Base-by-base conservation (phyloP, 2,113 vertebrate genomes). In the Hirundichthys speculiger region DNA sequence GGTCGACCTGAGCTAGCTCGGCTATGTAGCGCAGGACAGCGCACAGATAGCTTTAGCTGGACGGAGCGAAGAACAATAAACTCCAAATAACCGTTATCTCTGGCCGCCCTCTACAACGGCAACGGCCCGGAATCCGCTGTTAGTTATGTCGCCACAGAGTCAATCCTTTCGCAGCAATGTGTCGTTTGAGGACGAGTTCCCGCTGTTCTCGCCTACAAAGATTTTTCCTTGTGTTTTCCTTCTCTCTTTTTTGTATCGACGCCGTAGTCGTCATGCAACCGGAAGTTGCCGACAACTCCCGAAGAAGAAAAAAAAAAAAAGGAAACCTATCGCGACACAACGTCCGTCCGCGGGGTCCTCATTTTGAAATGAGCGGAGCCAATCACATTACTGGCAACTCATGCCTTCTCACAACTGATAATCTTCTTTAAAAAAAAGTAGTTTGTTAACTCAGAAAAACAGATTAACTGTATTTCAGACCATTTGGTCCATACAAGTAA, bases 231-330 rank as follows among this genome's bases (percentile, higher is more conserved):
- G 56, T 89, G 83, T 88, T 90, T 90, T 84, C 77, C 74, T 89
- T 85, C 82, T 87, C 75, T 88, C 69, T 88, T 83, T 89, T 84
- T 56, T 78, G 84, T 86, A 90, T 86, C 75, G 47, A 79, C 78
- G 86, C 72, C 74, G 82, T 89, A 82, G 80, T 89, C 86, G 84
- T 90, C 90, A 87, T 87, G 79, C 74, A 89, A 91, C 90, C 92
- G 93, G 93, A 94, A 90, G 87, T 84, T 57, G 73, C 70, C 30
- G 70, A 80, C 75, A 19, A 74, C 75, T 80, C 83, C 86, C 88
- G 86, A 86, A 89, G 89, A 92, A 90, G 87, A 83, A 79, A 73
- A 85, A 86, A 89, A 88, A 92, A 90, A 86, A 83, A 79, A 73
- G 83, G 7, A 70, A 76, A 77, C 80, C 76, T 84, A 81, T 86